Percentiles rank a stretch among this genome's conserved stretches.
Evolutionary conservation across 2,797 vertebrate genomes (phyloP).

Genomic region (Trachurus trachurus): DNA sequence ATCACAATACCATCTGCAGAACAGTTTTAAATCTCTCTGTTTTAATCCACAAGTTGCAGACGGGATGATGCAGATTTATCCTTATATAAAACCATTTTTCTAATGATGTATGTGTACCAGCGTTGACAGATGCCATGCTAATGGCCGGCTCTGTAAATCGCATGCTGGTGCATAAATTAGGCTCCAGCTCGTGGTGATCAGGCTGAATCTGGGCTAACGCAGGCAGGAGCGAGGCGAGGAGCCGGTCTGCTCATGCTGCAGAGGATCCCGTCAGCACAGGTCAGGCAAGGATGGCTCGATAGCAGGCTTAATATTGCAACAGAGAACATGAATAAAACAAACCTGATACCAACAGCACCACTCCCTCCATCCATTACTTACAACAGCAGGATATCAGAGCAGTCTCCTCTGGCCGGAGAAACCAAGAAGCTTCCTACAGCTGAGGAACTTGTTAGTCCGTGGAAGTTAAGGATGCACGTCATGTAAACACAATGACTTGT

Average conservation of each 20-base stretch:
- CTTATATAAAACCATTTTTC: conserved; percentile 23
- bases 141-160: conserved; percentile 55
- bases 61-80: conserved; percentile 18
- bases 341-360: conserved; percentile 70
- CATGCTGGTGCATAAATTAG: conserved; percentile 68
- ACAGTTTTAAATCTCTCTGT: conserved; percentile 2
- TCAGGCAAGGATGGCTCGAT: conserved; percentile 81
- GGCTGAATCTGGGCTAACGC: conserved; percentile 41
- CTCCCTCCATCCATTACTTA: conserved; percentile 74
- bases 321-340: conserved; percentile 82
- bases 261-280: conserved; percentile 62
- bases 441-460: conserved; percentile 37
- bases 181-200: conserved; percentile 46
- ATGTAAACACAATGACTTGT: conserved; percentile 69
- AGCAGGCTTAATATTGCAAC: conserved; percentile 81
- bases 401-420: conserved; percentile 41
- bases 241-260: conserved; percentile 57
- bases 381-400: conserved; percentile 59
- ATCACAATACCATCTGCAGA: conserved; percentile 15
- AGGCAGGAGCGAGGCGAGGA: conserved; percentile 26
- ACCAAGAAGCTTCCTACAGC: conserved; percentile 51
- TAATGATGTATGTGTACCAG: conserved; percentile 21
- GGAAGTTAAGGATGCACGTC: conserved; percentile 64
- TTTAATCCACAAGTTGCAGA: conserved; percentile 12
- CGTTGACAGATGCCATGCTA: conserved; percentile 67